Evolutionary conservation across 2,113 vertebrate genomes (phyloP).

Genomic region (Plecotus auritus): DNA sequence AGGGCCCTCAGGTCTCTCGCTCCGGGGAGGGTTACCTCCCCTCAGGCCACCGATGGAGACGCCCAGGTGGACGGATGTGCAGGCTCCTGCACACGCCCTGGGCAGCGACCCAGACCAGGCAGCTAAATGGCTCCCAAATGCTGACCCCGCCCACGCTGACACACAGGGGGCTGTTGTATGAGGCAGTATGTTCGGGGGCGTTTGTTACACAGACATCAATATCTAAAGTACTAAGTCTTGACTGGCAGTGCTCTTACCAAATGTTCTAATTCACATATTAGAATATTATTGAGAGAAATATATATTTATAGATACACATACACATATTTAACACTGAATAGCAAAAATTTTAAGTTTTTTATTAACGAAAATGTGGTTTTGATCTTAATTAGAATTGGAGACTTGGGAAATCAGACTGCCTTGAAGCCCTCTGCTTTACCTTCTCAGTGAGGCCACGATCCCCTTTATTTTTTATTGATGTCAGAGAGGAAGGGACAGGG

Average conservation of each 20-base stretch:
- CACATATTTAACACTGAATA: background rate
- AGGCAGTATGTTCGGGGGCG: background rate
- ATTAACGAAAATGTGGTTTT: background rate
- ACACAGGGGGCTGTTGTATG: background rate
- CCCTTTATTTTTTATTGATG: background rate
- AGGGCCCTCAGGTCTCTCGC: background rate
- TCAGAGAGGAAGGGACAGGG: background rate
- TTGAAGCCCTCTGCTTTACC: background rate
- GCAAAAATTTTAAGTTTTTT: background rate
- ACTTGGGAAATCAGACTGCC: background rate
- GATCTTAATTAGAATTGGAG: background rate
- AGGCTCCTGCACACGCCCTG: background rate
- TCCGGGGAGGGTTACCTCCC: background rate
- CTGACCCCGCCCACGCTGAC: too few species aligned
- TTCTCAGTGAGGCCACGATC: background rate
- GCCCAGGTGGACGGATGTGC: fast-evolving
- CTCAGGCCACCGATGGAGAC: background rate
- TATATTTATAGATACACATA: background rate
- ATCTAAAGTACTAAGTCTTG: background rate
- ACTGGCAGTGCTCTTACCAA: background rate
- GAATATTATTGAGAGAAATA: background rate
- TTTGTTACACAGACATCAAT: background rate
- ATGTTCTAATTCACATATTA: background rate
- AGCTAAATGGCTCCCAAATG: background rate
- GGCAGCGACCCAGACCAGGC: background rate